Evolutionary conservation across 37 sponge, comb jelly and placozoan genomes (phyloP), one percentile per base, ranked within the genome.

Genomic region (Oscarella lobularis): DNA sequence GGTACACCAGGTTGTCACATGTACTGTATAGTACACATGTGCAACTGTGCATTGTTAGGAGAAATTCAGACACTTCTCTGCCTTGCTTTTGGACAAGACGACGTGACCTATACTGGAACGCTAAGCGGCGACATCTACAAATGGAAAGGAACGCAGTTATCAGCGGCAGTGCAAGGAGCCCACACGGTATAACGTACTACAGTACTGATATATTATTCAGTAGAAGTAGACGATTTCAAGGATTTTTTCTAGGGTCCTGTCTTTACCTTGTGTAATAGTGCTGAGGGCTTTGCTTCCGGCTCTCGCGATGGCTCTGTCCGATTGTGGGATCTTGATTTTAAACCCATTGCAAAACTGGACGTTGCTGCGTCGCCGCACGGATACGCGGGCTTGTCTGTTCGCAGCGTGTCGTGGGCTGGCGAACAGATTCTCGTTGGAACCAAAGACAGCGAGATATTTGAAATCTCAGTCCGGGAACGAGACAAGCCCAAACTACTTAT

Each of bases 121-220:
- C 75, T 88, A 35, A 85, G 77, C 81, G 96, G 96, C 29, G 96
- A 90, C 67, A 68, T 95, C 36, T 95, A 91, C 87, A 85, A 91
- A 69, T 95, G 96, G 96, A 77, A 84, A 39, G 91, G 76, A 48
- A 48, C 60, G 9, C 9, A 48, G 14, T 20, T 48, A 27, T 9
- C 20, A 27, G 60, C 60, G 20, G 9, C 60, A 48, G 60, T 48
- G 60, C 60, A 48, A 48, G 60, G 60, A 48, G 60, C 60, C 20
- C 60, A 48, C 20, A 20, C 60, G 20, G 60, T 48, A 48, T 48
- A 20, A n/a, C 60, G 9, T 48, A 48, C 60, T 27, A 9, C 20
- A 20, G 60, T 27, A 9, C 20, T 9, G 20, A 9, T 48, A 20
- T 27, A 20, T 20, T 48, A 48, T 27, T 48, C 20, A 27, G 60